Conservation (phyloP, 2,888 invertebrate species). For the Ceratothoa steindachneri region DNA sequence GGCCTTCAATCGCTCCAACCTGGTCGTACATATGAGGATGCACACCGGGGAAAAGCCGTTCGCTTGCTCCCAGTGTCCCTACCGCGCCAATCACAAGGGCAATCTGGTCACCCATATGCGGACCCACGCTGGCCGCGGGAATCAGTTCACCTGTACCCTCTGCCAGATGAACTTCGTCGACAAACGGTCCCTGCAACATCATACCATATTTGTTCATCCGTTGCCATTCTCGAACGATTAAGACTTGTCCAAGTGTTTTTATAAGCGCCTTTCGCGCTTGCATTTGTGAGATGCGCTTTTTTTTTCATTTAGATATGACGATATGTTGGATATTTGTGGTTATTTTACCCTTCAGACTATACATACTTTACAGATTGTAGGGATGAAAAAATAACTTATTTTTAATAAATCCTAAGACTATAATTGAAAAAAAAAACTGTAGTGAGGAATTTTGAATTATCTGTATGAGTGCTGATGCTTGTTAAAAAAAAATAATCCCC, state of each 20-base stretch:
- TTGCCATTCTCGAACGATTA: background rate
- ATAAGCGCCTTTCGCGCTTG: background rate
- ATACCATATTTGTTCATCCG: constrained; percentile 6
- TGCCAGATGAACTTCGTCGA: constrained; percentile 8
- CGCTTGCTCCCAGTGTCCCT: constrained; percentile 60
- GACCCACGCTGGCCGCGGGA: constrained; percentile 12
- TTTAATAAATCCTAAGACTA: too few species aligned
- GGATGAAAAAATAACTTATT: too few species aligned
- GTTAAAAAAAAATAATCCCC: too few species aligned
- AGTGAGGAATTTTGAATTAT: too few species aligned
- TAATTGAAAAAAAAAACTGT: too few species aligned
- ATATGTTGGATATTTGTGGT: too few species aligned
- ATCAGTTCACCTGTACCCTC: background rate
- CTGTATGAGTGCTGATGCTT: too few species aligned
- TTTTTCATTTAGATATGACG: too few species aligned
- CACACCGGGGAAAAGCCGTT: constrained; percentile 98
- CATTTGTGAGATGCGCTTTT: too few species aligned
- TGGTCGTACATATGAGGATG: constrained; percentile 94
- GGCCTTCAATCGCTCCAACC: constrained; percentile 84
- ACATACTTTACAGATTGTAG: too few species aligned
- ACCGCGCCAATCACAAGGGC: constrained; percentile 38
- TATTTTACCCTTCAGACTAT: too few species aligned
- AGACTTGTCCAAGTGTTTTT: background rate
- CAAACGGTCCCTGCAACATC: constrained; percentile 9
- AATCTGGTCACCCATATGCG: constrained; percentile 31